Percentiles rank a stretch among this genome's conserved stretches.
Conservation (phyloP, 1,140 invertebrate genomes). For the Ceratina australensis region DNA sequence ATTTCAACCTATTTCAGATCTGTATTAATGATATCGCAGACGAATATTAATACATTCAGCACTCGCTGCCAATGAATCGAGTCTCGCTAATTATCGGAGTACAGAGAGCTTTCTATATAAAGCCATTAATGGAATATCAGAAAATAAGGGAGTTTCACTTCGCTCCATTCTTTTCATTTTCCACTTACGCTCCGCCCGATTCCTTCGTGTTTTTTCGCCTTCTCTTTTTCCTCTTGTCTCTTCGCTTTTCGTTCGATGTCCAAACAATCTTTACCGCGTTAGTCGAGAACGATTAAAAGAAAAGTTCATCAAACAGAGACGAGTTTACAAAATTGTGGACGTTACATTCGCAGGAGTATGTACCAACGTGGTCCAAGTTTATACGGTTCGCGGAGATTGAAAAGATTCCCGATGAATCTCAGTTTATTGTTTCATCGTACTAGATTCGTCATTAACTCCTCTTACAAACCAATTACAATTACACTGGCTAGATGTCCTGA, state of each 20-base stretch:
- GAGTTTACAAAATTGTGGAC: neutral
- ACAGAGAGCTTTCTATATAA: neutral
- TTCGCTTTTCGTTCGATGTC: neutral
- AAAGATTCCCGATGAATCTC: conserved; percentile 11
- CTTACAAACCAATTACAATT: conserved; percentile 19
- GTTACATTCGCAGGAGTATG: conserved; percentile 23
- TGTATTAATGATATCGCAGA: neutral
- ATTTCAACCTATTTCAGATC: neutral
- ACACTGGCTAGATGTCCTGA: conserved; percentile 36
- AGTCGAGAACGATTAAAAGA: neutral
- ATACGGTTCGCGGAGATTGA: neutral
- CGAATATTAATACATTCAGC: conserved; percentile 10
- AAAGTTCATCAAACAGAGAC: conserved; percentile 27
- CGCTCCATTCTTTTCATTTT: neutral
- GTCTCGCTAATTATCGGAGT: conserved; percentile 27
- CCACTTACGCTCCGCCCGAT: conserved; percentile 12
- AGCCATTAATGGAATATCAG: conserved; percentile 33
- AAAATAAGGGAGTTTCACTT: neutral
- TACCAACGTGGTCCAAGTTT: conserved; percentile 11
- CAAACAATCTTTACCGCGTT: conserved; percentile 23
- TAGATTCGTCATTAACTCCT: conserved; percentile 38
- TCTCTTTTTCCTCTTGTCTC: neutral
- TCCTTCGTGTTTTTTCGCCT: neutral
- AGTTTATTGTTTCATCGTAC: conserved; percentile 9
- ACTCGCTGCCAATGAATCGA: conserved; percentile 24